Conservation (phyloP, 2,797 vertebrate genomes). For the Protosalanx chinensis region DNA sequence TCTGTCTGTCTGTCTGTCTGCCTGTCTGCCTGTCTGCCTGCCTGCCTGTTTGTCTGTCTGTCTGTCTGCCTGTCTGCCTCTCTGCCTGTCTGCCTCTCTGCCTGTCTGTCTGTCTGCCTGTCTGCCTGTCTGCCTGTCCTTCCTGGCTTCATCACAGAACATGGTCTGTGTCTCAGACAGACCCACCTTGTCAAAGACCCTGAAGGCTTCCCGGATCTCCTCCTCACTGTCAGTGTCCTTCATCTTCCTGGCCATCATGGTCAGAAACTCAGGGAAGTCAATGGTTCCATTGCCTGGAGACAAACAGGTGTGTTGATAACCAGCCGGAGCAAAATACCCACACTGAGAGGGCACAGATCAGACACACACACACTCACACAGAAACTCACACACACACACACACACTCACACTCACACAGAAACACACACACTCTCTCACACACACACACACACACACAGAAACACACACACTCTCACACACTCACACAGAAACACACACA, state of each 20-base stretch:
- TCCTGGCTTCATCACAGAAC: not conserved
- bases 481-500: conserved; percentile 62
- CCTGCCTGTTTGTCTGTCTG: no score
- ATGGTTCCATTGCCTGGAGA: conserved; percentile 84
- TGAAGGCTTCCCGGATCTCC: conserved; percentile 89
- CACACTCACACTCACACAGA: conserved; percentile 57
- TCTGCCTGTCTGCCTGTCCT: no score
- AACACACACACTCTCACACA: no score
- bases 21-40: no score
- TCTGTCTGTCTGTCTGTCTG: no score
- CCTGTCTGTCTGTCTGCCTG: no score
- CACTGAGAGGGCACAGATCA: not conserved
- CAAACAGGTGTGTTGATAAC: not conserved
- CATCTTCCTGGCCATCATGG: conserved; percentile 94
- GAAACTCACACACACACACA: conserved; percentile 57
- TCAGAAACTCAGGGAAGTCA: conserved; percentile 89
- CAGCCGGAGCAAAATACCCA: no score
- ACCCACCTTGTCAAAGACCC: conserved; percentile 86
- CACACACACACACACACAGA: conserved; percentile 60
- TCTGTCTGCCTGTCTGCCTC: no score
- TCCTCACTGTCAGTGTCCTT: conserved; percentile 92
- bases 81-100: no score
- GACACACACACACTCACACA: not conserved
- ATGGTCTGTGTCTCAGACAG: no score
- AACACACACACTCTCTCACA: conserved; percentile 30